Evolutionary conservation across 2,797 vertebrate genomes (phyloP).

Genomic region (Neopelma chrysocephalum): DNA sequence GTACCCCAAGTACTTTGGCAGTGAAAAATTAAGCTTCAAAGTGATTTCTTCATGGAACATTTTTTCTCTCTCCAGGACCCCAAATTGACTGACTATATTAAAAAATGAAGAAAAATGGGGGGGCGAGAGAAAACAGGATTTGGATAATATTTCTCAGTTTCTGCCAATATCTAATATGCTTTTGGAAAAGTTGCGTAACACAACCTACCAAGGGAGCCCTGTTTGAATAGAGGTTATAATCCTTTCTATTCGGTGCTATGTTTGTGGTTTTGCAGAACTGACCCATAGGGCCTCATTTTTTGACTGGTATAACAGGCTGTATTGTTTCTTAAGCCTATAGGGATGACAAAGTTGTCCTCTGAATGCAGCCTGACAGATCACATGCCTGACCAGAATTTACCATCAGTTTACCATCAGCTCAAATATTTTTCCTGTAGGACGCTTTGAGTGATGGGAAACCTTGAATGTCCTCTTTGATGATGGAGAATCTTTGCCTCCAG

Average conservation of each 20-base stretch:
- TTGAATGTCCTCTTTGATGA: background rate
- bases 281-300: background rate
- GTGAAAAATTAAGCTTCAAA: slow-evolving; percentile 68
- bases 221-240: slow-evolving; percentile 48
- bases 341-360: background rate
- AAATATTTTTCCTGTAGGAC: background rate
- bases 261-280: slow-evolving; percentile 29
- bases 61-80: slow-evolving; percentile 60
- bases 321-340: background rate
- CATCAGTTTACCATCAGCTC: background rate
- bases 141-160: slow-evolving; percentile 47
- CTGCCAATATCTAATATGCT: slow-evolving; percentile 57
- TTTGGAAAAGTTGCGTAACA: slow-evolving; percentile 62
- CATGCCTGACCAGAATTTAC: background rate
- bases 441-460: background rate
- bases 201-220: slow-evolving; percentile 12
- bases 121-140: slow-evolving; percentile 20
- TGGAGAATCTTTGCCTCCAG: background rate
- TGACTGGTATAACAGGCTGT: background rate
- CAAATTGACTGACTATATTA: slow-evolving; percentile 52
- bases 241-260: slow-evolving; percentile 12
- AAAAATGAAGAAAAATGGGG: slow-evolving; percentile 8
- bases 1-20: slow-evolving; percentile 64
- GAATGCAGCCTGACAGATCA: background rate
- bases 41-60: slow-evolving; percentile 70